Conservation (phyloP, 2,888 invertebrate genomes). For the Morpho achilles region DNA sequence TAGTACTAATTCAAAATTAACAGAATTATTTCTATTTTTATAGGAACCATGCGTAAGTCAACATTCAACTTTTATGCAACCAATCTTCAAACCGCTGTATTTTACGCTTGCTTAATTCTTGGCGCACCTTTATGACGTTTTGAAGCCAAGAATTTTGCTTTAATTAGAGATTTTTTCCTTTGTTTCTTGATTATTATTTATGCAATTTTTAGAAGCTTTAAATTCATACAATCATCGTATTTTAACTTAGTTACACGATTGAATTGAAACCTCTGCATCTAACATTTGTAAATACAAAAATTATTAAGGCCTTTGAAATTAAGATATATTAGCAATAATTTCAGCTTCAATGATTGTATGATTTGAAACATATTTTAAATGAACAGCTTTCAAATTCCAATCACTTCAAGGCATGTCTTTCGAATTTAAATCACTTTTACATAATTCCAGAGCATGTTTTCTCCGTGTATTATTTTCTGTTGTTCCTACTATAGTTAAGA, state of each 20-base stretch:
- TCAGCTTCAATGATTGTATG: slow-evolving; percentile 38
- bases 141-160: slow-evolving; percentile 50
- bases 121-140: slow-evolving; percentile 38
- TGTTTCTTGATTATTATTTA: slow-evolving; percentile 30
- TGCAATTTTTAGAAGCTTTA: slow-evolving; percentile 16
- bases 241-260: too few relatives aligned
- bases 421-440: slow-evolving; percentile 17
- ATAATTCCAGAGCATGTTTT: slow-evolving; percentile 60
- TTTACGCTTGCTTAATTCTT: slow-evolving; percentile 51
- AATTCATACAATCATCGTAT: slow-evolving; percentile 41
- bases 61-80: slow-evolving; percentile 61
- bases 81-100: slow-evolving; percentile 59
- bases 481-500: slow-evolving; percentile 52
- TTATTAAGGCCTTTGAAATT: too few relatives aligned
- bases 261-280: too few relatives aligned
- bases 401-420: slow-evolving; percentile 31
- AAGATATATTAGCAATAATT: too few relatives aligned
- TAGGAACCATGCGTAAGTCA: slow-evolving; percentile 80
- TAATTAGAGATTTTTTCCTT: slow-evolving; percentile 36
- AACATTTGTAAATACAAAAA: too few relatives aligned
- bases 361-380: slow-evolving; percentile 35
- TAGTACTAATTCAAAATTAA: slow-evolving; percentile 29
- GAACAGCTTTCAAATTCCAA: slow-evolving; percentile 42
- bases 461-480: slow-evolving; percentile 46
- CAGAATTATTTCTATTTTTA: slow-evolving; percentile 61